Percentiles rank a stretch among this genome's conserved stretches.
phyloP scores from a whole-genome alignment of 2,797 vertebrate genomes.

The Sitta carolinensis region DNA sequence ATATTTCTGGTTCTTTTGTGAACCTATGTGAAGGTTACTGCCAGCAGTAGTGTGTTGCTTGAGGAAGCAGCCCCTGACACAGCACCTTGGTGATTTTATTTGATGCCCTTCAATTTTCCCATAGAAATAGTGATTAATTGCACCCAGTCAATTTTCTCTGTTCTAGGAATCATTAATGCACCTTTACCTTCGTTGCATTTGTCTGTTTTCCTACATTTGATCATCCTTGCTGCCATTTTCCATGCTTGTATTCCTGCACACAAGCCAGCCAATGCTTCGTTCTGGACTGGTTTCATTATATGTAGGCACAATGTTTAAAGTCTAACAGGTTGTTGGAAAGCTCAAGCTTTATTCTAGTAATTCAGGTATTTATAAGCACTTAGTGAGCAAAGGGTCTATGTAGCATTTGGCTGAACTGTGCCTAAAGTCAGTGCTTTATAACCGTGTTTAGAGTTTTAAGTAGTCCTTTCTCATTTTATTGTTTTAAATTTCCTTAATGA shows the following conservation, averaged over 20 bases:
- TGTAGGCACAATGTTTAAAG: neutral
- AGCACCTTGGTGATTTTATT: neutral
- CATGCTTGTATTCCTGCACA: neutral
- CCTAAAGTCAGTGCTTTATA: neutral
- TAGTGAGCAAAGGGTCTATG: fast-evolving
- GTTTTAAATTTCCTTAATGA: neutral
- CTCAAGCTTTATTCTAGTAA: neutral
- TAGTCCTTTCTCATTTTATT: neutral
- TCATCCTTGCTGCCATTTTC: neutral
- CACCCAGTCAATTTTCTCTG: neutral
- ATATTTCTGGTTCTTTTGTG: neutral
- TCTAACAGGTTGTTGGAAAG: neutral
- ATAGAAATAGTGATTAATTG: neutral
- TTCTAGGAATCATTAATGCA: neutral
- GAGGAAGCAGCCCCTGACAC: neutral
- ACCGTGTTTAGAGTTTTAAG: neutral
- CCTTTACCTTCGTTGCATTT: neutral
- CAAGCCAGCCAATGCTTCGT: neutral
- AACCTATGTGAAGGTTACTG: neutral
- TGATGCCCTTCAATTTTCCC: neutral
- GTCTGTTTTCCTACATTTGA: neutral
- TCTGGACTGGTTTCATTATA: neutral
- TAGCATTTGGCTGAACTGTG: neutral
- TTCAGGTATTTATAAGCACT: neutral
- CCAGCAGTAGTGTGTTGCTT: neutral